These are phyloP conservation scores for Sebastes vulpes DNA, from an alignment of 2,797 vertebrate genomes.

Conservation along the genomic window DNA sequence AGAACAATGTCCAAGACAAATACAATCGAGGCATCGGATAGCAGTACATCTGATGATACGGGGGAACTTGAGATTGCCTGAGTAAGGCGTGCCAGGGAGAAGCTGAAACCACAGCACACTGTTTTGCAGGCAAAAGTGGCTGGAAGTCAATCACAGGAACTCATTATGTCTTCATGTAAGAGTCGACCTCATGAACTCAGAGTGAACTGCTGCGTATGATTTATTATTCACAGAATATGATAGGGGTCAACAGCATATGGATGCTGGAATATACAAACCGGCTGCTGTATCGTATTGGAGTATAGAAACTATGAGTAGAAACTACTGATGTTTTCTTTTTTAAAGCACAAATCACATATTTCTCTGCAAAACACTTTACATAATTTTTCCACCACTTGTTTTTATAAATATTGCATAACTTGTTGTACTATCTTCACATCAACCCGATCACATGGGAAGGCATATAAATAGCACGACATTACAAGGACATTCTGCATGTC, in stretches of 20 bases:
- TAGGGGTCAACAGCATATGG: constrained; percentile 29
- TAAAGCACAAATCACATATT: background rate
- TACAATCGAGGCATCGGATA: constrained; percentile 80
- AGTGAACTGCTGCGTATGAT: constrained; percentile 57
- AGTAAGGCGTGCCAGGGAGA: constrained; percentile 72
- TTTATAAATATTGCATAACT: background rate
- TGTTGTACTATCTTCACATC: background rate
- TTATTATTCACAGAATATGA: constrained; percentile 44
- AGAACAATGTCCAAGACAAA: constrained; percentile 86
- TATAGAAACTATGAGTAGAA: background rate
- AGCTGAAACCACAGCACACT: constrained; percentile 68
- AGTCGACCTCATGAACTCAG: constrained; percentile 57
- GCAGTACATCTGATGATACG: constrained; percentile 77
- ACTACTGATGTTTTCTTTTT: background rate
- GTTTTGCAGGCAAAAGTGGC: constrained; percentile 56
- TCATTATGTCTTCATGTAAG: constrained; percentile 47
- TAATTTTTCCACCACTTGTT: background rate
- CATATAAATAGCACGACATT: background rate
- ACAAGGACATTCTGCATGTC: background rate
- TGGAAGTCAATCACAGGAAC: constrained; percentile 71
- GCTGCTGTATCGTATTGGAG: background rate
- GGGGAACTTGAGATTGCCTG: constrained; percentile 75
- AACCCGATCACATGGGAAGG: background rate
- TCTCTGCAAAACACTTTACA: background rate
- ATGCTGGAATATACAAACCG: constrained; percentile 22